phyloP scores from a whole-genome alignment of 2,888 invertebrate species.

The Hedychridium roseum region DNA sequence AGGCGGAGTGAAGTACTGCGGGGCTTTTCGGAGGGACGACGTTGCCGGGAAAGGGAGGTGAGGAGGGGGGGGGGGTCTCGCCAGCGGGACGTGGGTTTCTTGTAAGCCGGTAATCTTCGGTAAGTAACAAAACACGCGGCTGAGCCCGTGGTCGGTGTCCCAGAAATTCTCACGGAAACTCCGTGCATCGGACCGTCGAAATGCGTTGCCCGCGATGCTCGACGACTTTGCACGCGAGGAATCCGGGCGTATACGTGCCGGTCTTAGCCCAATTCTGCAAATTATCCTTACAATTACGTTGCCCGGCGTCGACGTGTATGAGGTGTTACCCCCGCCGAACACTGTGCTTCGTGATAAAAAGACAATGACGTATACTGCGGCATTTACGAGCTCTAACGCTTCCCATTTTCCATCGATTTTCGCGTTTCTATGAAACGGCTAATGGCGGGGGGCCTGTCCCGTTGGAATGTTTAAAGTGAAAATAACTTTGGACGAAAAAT shows the following conservation, averaged over 20 bases:
- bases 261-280: too few relatives aligned
- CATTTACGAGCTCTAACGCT: neutral
- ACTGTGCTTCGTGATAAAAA: too few relatives aligned
- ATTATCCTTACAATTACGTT: too few relatives aligned
- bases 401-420: too few relatives aligned
- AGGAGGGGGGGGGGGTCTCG: constrained; percentile 9
- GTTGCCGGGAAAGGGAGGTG: constrained; percentile 13
- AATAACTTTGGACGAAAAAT: neutral
- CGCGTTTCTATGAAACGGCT: neutral
- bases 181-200: constrained; percentile 32
- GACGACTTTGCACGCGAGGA: too few relatives aligned
- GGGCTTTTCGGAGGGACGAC: neutral
- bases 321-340: too few relatives aligned
- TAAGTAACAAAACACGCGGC: constrained; percentile 51
- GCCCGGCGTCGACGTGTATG: too few relatives aligned
- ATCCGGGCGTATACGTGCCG: too few relatives aligned
- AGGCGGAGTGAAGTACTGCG: constrained; percentile 18
- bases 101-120: constrained; percentile 53
- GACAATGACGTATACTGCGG: neutral
- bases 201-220: constrained; percentile 14
- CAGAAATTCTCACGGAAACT: constrained; percentile 36
- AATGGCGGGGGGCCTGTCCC: neutral
- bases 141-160: constrained; percentile 36
- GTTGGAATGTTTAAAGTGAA: constrained; percentile 7
- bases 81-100: constrained; percentile 38